Conservation (phyloP, 1,140 invertebrate genomes). For the Trichonephila clavipes region DNA sequence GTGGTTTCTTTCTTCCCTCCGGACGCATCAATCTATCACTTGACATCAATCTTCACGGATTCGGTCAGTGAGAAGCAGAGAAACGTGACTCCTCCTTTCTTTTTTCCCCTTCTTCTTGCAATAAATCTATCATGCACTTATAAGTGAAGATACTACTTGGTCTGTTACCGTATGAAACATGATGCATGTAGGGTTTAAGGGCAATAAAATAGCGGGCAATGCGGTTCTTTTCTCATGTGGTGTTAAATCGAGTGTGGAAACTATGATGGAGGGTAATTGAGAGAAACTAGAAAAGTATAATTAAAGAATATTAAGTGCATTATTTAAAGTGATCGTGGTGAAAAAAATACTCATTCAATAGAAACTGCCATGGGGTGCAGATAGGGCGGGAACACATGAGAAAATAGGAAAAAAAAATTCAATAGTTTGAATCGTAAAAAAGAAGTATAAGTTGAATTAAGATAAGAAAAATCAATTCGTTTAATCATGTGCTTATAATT, state of each 20-base stretch:
- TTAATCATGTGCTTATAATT: too few species aligned
- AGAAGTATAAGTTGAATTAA: too few species aligned
- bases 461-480: too few species aligned
- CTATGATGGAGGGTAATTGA: not conserved
- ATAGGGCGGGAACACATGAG: too few species aligned
- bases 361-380: too few species aligned
- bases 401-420: too few species aligned
- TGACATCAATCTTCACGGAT: not conserved
- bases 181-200: not conserved
- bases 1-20: not conserved
- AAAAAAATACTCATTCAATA: too few species aligned
- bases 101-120: not conserved
- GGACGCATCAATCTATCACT: not conserved
- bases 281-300: too few species aligned
- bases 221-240: not conserved
- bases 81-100: not conserved
- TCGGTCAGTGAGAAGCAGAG: not conserved
- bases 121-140: constrained; percentile 21
- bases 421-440: too few species aligned
- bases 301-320: too few species aligned
- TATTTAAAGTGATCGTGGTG: too few species aligned
- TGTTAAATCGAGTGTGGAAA: not conserved
- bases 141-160: not conserved
- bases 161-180: not conserved
- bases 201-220: not conserved